Evolutionary conservation across 1,140 invertebrate genomes (phyloP).

Genomic region (Procambarus virginalis): DNA sequence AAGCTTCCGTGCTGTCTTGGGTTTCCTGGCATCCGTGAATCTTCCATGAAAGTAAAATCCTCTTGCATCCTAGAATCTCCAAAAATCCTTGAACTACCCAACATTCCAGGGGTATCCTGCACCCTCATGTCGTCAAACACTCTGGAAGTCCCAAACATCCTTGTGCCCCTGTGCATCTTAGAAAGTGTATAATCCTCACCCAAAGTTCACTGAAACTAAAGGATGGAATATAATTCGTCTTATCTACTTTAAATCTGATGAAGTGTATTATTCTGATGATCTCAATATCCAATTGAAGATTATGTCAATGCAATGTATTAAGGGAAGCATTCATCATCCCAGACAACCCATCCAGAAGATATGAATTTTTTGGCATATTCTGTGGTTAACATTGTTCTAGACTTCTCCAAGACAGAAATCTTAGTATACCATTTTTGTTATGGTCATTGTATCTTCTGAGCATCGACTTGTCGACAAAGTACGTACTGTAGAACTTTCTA

Average conservation of each 20-base stretch:
- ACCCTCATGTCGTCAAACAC: background rate
- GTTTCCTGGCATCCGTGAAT: background rate
- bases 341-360: too few relatives aligned
- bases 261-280: background rate
- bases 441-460: background rate
- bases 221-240: background rate
- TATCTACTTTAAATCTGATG: background rate
- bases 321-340: background rate
- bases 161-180: constrained; percentile 10
- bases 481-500: background rate
- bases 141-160: constrained; percentile 13
- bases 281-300: background rate
- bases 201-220: background rate
- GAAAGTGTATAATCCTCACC: background rate
- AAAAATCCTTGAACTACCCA: background rate
- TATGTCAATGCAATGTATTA: background rate
- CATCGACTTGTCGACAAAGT: background rate
- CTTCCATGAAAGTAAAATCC: background rate
- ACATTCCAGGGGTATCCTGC: background rate
- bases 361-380: background rate
- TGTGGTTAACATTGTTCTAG: background rate
- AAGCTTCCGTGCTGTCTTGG: constrained; percentile 11
- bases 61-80: constrained; percentile 13
- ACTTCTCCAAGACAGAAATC: background rate
- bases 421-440: background rate